Evolutionary conservation across 2,797 vertebrate genomes (phyloP).

Genomic region (Eospalax fontanierii): DNA sequence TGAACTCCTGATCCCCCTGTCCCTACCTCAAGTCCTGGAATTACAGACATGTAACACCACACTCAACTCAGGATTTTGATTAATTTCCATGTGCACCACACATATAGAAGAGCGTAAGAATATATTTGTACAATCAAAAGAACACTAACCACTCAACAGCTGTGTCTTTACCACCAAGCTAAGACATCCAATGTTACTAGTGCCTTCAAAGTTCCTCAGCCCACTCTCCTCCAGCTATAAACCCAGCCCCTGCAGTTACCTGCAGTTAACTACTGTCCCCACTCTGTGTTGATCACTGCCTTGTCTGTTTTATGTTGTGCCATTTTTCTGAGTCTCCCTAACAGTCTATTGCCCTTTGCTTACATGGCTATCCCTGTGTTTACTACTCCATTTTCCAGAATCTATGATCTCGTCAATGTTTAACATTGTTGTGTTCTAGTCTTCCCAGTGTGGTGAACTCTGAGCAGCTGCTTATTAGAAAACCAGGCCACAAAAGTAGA

Average conservation of each 20-base stretch:
- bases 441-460: slow-evolving; percentile 39
- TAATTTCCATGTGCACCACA: neutral
- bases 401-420: slow-evolving; percentile 53
- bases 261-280: neutral
- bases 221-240: accelerated
- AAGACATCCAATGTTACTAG: neutral
- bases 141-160: neutral
- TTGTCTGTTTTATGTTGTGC: neutral
- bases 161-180: neutral
- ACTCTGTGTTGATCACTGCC: neutral
- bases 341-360: neutral
- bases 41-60: neutral
- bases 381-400: slow-evolving; percentile 54
- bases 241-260: neutral
- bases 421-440: slow-evolving; percentile 10
- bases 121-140: neutral
- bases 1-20: neutral
- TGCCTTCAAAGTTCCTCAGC: neutral
- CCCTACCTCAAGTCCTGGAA: neutral
- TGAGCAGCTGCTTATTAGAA: slow-evolving; percentile 51
- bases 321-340: neutral
- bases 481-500: slow-evolving; percentile 61
- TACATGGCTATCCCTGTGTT: neutral
- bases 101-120: neutral
- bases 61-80: neutral